Evolutionary conservation across 2,113 vertebrate species (phyloP).

Genomic region (Eolophus roseicapilla): DNA sequence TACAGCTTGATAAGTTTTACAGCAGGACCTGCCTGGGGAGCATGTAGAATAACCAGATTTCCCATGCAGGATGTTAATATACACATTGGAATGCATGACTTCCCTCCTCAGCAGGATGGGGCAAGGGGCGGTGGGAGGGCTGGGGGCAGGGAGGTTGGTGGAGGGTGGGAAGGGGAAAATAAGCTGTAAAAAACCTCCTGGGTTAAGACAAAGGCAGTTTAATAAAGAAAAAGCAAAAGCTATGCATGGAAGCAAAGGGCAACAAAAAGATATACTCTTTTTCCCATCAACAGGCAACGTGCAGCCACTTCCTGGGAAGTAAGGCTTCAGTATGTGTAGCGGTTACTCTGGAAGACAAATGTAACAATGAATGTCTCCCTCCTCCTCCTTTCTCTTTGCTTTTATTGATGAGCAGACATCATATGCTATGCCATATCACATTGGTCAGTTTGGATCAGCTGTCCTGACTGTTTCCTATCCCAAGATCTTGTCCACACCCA

Average conservation of each 20-base stretch:
- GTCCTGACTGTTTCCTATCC: neutral
- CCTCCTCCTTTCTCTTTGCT: neutral
- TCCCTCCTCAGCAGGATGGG: neutral
- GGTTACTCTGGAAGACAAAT: neutral
- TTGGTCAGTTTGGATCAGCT: neutral
- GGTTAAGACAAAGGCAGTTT: neutral
- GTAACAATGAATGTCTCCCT: fast-evolving
- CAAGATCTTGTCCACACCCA: neutral
- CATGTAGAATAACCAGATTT: neutral
- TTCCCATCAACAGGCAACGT: neutral
- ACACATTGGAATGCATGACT: neutral
- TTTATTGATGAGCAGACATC: neutral
- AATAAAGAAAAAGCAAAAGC: neutral
- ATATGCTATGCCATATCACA: neutral
- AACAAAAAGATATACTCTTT: neutral
- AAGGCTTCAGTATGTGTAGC: neutral
- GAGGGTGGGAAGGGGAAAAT: neutral
- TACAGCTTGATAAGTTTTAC: neutral
- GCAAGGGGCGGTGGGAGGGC: no score
- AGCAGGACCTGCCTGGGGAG: neutral
- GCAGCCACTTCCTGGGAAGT: neutral
- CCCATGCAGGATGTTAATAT: neutral
- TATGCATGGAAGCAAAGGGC: neutral
- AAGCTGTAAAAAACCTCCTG: neutral
- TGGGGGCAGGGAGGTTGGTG: neutral